Evolutionary conservation across 2,888 invertebrate genomes (phyloP), one percentile per base, ranked within the genome.

Genomic region (Chymomyza caudatula): DNA sequence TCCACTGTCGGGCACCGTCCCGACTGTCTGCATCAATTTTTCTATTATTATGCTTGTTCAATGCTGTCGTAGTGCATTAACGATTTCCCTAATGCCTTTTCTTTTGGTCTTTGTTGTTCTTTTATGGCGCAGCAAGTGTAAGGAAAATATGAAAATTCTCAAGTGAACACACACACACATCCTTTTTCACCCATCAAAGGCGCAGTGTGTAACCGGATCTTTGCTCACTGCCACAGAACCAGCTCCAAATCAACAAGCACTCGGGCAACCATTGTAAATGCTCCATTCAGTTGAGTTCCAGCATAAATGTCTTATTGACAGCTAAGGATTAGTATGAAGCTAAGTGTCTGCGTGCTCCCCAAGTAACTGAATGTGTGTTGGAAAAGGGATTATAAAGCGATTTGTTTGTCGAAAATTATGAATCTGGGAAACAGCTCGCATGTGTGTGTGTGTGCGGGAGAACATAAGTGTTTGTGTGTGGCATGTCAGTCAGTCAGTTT

Each of bases 321-420:
- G 80, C 80, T 78, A 64, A 66, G 84, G 80, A 80, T 80, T 80
- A 80, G 78, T 81, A 69, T 71, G 71, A 77, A 81, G 73, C 71
- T 84, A 77, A 80, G 84, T 78, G 77, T 60, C 72, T 69, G 76
- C 42, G 19, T 4, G 25, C 25, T 22, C 29, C 22, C n/a, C n/a
- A n/a, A n/a, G 29, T 54, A 23, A 49, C 29, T 59, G 43, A 60
- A 25, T 63, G 69, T 72, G 67, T 75, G 77, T 84, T 80, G 78
- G 81, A 77, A 84, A 84, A 77, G 80, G 80, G 80, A 84, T 80
- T 80, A 80, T 80, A 80, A 84, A 84, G 84, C 80, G 80, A 80
- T 84, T 80, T 80, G 80, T 84, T 80, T 84, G 80, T 81, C 70
- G 75, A 81, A 77, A 80, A 80, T 80, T 80, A 80, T 80, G 80